These are phyloP conservation scores for Alloplasta piceator DNA, from an alignment of 2,888 invertebrate genomes.

Conservation along the genomic window DNA sequence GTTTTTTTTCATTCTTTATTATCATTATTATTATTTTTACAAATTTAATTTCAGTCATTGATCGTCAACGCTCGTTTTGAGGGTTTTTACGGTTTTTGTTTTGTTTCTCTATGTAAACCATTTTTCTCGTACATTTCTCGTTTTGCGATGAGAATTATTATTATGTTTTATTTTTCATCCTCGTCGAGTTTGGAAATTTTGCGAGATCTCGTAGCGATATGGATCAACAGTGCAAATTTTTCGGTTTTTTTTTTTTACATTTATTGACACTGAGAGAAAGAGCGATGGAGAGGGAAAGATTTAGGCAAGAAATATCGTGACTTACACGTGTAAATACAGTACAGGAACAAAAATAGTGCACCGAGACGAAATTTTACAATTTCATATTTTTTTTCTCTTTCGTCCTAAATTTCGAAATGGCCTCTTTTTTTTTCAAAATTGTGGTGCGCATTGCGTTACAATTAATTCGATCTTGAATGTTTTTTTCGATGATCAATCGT, in stretches of 20 bases:
- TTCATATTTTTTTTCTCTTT: background rate
- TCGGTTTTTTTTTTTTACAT: background rate
- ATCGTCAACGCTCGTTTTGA: slow-evolving; percentile 18
- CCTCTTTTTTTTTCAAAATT: too few relatives aligned
- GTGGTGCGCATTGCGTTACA: background rate
- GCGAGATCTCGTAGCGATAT: background rate
- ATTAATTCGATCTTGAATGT: background rate
- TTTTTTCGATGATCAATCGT: background rate
- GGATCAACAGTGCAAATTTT: background rate
- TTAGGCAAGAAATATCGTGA: too few relatives aligned
- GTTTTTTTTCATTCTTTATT: background rate
- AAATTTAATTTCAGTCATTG: background rate
- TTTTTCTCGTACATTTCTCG: background rate
- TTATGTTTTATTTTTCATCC: background rate
- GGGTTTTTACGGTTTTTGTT: background rate
- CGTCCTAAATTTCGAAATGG: background rate
- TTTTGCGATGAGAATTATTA: background rate
- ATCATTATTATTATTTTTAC: background rate
- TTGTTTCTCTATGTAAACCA: background rate
- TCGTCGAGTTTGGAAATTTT: background rate
- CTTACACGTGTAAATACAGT: too few relatives aligned
- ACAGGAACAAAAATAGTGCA: too few relatives aligned
- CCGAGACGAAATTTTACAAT: too few relatives aligned
- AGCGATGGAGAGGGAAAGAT: too few relatives aligned
- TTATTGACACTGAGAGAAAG: too few relatives aligned